These are phyloP conservation scores for Rhagonycha lutea DNA, from an alignment of 2,888 invertebrate genomes.

Conservation along the genomic window DNA sequence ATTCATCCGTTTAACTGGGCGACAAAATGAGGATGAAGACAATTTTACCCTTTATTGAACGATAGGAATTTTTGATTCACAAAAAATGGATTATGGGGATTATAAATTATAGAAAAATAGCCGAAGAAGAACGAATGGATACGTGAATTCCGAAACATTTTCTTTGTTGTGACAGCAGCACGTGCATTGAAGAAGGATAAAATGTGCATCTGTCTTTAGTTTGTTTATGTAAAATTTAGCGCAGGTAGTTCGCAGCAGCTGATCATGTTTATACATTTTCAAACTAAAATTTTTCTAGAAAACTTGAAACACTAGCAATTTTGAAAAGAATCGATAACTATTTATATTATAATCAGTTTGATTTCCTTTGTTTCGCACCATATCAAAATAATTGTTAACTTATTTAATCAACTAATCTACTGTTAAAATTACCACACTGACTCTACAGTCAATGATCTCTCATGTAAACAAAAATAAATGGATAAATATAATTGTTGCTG, in stretches of 20 bases:
- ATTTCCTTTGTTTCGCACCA: not conserved
- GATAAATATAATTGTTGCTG: not conserved
- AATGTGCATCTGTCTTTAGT: not conserved
- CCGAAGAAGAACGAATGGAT: not conserved
- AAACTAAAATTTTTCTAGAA: not conserved
- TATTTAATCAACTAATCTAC: too few relatives aligned
- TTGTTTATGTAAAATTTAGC: not conserved
- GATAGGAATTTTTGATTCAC: not conserved
- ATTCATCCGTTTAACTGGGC: too few relatives aligned
- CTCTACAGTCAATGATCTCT: not conserved
- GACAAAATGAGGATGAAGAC: too few relatives aligned
- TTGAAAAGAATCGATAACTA: too few relatives aligned
- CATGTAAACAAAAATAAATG: not conserved
- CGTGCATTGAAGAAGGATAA: constrained; percentile 3
- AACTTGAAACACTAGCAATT: too few relatives aligned
- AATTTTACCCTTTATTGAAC: not conserved
- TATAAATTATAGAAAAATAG: not conserved
- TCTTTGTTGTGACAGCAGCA: not conserved
- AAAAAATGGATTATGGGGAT: not conserved
- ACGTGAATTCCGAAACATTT: not conserved
- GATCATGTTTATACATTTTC: constrained; percentile 7
- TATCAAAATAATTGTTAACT: not conserved
- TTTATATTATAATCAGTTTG: not conserved
- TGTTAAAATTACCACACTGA: not conserved
- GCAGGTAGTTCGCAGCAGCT: not conserved